phyloP scores from a whole-genome alignment of 1,140 invertebrate species.

The Eupeodes corollae region DNA sequence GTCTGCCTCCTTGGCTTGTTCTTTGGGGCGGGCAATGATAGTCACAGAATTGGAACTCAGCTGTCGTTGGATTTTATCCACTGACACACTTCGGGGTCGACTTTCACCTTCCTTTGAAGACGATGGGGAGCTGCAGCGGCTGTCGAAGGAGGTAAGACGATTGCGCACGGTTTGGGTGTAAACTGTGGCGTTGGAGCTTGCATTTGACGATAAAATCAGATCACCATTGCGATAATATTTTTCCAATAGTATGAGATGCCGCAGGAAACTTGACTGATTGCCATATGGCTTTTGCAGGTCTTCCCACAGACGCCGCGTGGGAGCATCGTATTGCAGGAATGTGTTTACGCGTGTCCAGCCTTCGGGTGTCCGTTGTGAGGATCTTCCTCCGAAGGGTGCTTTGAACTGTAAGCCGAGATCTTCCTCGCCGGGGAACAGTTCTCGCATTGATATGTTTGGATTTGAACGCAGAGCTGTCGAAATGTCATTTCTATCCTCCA shows the following conservation, averaged over 20 bases:
- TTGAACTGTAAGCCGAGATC: conserved; percentile 63
- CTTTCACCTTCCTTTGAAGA: background rate
- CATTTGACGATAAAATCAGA: conserved; percentile 56
- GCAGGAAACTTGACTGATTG: conserved; percentile 69
- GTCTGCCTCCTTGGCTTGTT: conserved; percentile 1
- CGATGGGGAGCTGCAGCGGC: background rate
- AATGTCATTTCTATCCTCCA: conserved; percentile 30
- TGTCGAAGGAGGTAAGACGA: conserved; percentile 61
- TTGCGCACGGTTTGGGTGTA: conserved; percentile 71
- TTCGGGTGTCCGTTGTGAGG: conserved; percentile 47
- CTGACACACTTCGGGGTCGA: conserved; percentile 11
- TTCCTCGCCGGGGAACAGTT: conserved; percentile 66
- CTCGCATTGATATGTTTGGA: conserved; percentile 66
- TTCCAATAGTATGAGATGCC: conserved; percentile 67
- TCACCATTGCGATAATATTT: conserved; percentile 71
- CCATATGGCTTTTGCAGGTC: conserved; percentile 72
- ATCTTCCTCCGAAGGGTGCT: conserved; percentile 29
- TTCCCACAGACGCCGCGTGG: conserved; percentile 67
- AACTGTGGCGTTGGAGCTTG: conserved; percentile 57
- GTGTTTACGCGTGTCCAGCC: conserved; percentile 71
- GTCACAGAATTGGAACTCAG: conserved; percentile 32
- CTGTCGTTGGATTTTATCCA: conserved; percentile 31
- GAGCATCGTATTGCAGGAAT: conserved; percentile 67
- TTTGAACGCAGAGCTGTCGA: conserved; percentile 51
- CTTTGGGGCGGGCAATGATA: conserved; percentile 30